Percentiles rank a stretch among this genome's conserved stretches.
Evolutionary conservation across 1,140 invertebrate genomes (phyloP).

Genomic region (Chymomyza costata): DNA sequence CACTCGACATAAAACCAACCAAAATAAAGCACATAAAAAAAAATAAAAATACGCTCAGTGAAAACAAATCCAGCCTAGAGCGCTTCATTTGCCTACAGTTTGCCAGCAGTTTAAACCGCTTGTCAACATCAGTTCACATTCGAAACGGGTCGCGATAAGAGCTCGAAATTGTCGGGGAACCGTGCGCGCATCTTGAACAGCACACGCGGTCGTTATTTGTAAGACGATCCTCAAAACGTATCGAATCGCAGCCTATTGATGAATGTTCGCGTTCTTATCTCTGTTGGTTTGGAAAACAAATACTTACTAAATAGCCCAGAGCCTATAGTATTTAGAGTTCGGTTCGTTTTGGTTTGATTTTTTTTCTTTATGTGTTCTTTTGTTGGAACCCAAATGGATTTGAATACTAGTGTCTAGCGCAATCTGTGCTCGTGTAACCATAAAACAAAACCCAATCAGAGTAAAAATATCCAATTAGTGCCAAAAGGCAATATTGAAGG

Average conservation of each 20-base stretch:
- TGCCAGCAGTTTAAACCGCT: no score
- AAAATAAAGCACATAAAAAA: no score
- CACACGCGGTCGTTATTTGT: conserved; percentile 8
- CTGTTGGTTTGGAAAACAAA: conserved; percentile 6
- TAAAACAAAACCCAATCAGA: conserved; percentile 2
- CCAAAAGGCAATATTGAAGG: conserved; percentile 7
- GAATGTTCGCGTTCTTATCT: conserved; percentile 38
- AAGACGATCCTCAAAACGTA: conserved; percentile 13
- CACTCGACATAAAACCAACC: no score
- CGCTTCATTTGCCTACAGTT: no score
- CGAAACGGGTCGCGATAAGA: conserved; percentile 59
- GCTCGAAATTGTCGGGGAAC: conserved; percentile 19
- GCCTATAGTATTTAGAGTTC: neutral
- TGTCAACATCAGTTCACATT: conserved; percentile 46
- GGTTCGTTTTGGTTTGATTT: no score
- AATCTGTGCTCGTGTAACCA: no score
- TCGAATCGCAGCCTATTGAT: conserved; percentile 24
- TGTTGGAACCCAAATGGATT: no score
- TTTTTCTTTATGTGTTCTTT: no score
- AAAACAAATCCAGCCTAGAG: conserved; percentile 10
- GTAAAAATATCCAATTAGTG: conserved; percentile 3
- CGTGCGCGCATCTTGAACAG: conserved; percentile 17
- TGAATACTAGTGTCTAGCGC: no score
- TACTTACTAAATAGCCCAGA: neutral
- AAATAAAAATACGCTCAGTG: conserved; percentile 14